Conservation (phyloP, 2,113 vertebrate genomes). For the Probosciger aterrimus region DNA sequence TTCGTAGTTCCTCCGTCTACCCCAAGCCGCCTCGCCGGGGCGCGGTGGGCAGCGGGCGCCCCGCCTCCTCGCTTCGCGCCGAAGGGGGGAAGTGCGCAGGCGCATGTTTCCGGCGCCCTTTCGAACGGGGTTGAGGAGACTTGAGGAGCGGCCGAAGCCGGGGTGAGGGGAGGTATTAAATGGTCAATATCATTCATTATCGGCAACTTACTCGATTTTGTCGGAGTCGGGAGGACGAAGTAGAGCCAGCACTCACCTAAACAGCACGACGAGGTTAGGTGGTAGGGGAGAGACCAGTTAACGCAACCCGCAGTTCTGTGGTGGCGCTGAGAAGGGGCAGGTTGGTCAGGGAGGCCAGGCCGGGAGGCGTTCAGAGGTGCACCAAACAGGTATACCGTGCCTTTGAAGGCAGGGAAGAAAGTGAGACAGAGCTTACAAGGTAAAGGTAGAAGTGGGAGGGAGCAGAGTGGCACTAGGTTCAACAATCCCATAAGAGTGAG, state of each 20-base stretch:
- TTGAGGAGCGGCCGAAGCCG: not conserved
- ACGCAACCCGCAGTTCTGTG: not conserved
- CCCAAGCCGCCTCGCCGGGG: not conserved
- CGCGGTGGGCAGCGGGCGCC: not conserved
- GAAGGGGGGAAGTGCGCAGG: not conserved
- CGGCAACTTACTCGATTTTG: fast-evolving
- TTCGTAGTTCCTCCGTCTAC: not conserved
- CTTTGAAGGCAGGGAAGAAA: not conserved
- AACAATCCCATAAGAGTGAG: too few species aligned
- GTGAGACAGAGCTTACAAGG: not conserved
- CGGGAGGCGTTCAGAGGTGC: not conserved
- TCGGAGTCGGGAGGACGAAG: not conserved
- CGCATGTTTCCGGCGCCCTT: not conserved
- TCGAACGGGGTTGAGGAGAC: not conserved
- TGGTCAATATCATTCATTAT: fast-evolving
- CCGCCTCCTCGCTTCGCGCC: not conserved
- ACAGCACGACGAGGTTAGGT: fast-evolving
- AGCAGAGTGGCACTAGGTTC: not conserved
- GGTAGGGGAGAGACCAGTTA: fast-evolving
- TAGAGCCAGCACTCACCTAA: fast-evolving
- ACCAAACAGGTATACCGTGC: not conserved
- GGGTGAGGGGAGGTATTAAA: too few species aligned
- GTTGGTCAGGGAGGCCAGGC: not conserved
- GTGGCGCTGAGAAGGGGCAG: not conserved
- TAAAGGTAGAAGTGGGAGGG: not conserved